phyloP scores from a whole-genome alignment of 2,888 invertebrate species.

The Lasioglossum villosulum region DNA sequence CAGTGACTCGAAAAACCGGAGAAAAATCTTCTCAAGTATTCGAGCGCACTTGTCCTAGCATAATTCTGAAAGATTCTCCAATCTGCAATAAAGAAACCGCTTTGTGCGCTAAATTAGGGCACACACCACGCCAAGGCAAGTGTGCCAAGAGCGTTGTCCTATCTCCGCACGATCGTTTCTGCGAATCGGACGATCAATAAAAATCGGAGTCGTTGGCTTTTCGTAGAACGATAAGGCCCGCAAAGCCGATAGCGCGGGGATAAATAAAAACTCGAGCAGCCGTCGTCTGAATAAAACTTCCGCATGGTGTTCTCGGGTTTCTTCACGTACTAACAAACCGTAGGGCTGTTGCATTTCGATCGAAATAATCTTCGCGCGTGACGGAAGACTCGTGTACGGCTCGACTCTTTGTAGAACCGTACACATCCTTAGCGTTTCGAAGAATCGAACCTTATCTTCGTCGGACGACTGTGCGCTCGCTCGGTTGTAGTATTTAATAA shows the following conservation, averaged over 20 bases:
- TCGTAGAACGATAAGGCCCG: background rate
- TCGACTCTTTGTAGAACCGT: background rate
- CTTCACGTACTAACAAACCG: background rate
- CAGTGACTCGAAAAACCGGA: background rate
- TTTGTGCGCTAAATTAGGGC: background rate
- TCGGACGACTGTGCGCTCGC: background rate
- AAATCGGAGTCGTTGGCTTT: background rate
- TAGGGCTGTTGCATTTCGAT: background rate
- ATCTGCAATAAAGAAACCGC: background rate
- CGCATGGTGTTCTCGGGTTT: background rate
- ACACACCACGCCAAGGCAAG: background rate
- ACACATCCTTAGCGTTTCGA: slow-evolving; percentile 31
- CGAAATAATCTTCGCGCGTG: slow-evolving; percentile 40
- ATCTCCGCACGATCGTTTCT: background rate
- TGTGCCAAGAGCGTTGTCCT: background rate
- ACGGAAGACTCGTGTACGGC: slow-evolving; percentile 4
- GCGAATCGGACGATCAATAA: background rate
- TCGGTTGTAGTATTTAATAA: slow-evolving; percentile 2
- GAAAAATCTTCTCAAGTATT: background rate
- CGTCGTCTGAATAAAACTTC: background rate
- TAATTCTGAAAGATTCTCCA: background rate
- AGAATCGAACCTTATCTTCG: slow-evolving; percentile 30
- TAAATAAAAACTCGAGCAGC: background rate
- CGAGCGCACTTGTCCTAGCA: background rate
- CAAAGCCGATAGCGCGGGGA: background rate